Conservation (phyloP, 2,888 invertebrate genomes). For the Dusona sp. region DNA sequence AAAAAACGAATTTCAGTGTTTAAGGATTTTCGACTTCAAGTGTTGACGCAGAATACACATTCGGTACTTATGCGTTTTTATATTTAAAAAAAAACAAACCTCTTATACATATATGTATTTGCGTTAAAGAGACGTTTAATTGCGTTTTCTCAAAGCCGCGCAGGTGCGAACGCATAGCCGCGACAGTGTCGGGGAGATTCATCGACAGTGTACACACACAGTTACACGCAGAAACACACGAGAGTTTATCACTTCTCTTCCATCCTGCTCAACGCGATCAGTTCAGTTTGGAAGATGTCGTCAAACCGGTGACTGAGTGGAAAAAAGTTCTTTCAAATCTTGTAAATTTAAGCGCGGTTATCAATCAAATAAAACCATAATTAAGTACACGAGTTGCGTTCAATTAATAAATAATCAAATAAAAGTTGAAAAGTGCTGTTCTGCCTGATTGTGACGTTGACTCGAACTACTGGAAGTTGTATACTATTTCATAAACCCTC, state of each 20-base stretch:
- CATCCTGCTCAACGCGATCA: slow-evolving; percentile 35
- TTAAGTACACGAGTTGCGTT: not conserved
- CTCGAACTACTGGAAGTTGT: slow-evolving; percentile 16
- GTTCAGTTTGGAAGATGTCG: slow-evolving; percentile 63
- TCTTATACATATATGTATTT: not conserved
- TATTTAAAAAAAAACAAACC: not conserved
- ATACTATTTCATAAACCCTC: not conserved
- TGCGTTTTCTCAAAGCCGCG: slow-evolving; percentile 40
- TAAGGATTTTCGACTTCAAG: not conserved
- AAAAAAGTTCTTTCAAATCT: not conserved
- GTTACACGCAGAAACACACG: slow-evolving; percentile 11
- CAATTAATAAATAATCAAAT: not conserved
- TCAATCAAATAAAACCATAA: not conserved
- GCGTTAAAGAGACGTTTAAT: slow-evolving; percentile 8
- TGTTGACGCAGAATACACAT: not conserved
- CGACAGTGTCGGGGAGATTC: slow-evolving; percentile 28
- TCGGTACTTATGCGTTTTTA: not conserved
- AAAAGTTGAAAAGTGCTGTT: not conserved
- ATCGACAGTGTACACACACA: slow-evolving; percentile 28
- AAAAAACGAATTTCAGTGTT: not conserved
- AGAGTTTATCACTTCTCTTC: slow-evolving; percentile 40
- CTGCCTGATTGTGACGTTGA: slow-evolving; percentile 22
- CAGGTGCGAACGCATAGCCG: slow-evolving; percentile 55
- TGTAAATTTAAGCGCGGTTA: not conserved
- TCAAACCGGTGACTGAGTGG: slow-evolving; percentile 37